Evolutionary conservation across 2,888 invertebrate genomes (phyloP), one percentile per base, ranked within the genome.

Genomic region (Meandrusa payeni): DNA sequence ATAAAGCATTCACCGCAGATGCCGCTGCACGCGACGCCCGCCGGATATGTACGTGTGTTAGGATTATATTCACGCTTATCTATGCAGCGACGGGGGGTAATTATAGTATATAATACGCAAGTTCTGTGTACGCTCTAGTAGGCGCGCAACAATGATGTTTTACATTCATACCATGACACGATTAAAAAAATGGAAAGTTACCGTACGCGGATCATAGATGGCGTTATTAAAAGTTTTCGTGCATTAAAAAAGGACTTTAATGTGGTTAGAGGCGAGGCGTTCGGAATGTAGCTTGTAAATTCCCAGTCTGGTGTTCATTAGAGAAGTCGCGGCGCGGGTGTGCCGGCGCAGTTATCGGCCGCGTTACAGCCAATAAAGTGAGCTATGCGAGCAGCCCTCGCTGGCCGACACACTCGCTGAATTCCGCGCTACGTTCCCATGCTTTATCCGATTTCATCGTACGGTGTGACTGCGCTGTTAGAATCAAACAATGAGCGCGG

Each of bases 401-500:
- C 57, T 37, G 56, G 50, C 57, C 65, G 69, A 66, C 64, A 69
- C 69, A 71, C 67, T 63, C 69, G 70, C 71, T 76, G 76, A 75
- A 82, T 81, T 83, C 85, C 83, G 61, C 65, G 56, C 63, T 66
- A 60, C 58, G 80, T 86, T 86, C 87, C 83, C 86, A 86, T 75
- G 82, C 75, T 80, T 79, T 83, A 83, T 86, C 81, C 81, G 73
- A 83, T 85, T 86, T 82, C 85, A 83, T 70, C 72, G 75, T 76
- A 71, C 73, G 66, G 68, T 73, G 70, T 62, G 73, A 71, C 66
- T 72, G 70, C 65, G 68, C 67, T 71, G 68, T 76, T 72, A 77
- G 68, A 72, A 69, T 65, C 66, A 69, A 80, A 85, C 83, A 85
- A 86, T 83, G 69, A 69, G 69, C 63, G 51, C 60, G 74, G 76